Evolutionary conservation across 2,888 invertebrate species (phyloP).

Genomic region (Drosophila barbarae): DNA sequence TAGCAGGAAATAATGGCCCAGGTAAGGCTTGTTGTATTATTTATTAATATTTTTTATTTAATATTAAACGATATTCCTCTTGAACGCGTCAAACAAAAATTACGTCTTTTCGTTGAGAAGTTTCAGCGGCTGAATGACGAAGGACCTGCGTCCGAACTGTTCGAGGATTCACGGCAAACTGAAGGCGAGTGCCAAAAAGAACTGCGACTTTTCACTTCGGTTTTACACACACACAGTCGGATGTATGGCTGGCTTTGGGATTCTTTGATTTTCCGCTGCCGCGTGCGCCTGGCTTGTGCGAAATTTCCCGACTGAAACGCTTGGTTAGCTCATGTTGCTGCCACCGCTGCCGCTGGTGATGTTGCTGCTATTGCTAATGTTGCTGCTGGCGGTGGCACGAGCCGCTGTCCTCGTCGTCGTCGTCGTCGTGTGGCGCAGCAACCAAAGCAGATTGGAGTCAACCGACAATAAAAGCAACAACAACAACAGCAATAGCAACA

Average conservation of each 20-base stretch:
- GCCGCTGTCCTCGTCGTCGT: conserved; percentile 28
- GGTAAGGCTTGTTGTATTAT: background rate
- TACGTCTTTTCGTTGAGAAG: conserved; percentile 48
- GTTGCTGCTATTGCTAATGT: conserved; percentile 21
- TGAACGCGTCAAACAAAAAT: conserved; percentile 16
- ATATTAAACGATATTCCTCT: background rate
- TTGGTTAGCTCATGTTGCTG: conserved; percentile 48
- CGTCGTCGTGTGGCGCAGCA: conserved; percentile 70
- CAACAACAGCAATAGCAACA: conserved; percentile 30
- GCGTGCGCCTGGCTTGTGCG: conserved; percentile 56
- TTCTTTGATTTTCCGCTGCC: conserved; percentile 41
- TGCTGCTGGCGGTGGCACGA: conserved; percentile 44
- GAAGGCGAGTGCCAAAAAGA: conserved; percentile 49
- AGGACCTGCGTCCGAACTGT: conserved; percentile 49
- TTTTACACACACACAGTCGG: conserved; percentile 10
- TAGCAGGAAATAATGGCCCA: conserved; percentile 10
- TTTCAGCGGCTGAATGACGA: background rate
- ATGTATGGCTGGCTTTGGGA: conserved; percentile 18
- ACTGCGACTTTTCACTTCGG: conserved; percentile 62
- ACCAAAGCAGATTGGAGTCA: conserved; percentile 76
- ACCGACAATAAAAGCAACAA: conserved; percentile 74
- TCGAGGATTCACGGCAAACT: conserved; percentile 58
- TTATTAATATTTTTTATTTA: background rate
- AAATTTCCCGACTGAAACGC: conserved; percentile 70
- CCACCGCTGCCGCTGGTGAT: conserved; percentile 26